Evolutionary conservation across 2,797 vertebrate species (phyloP), one percentile per base, ranked within the genome.

Genomic region (Tauraco hartlaubi): DNA sequence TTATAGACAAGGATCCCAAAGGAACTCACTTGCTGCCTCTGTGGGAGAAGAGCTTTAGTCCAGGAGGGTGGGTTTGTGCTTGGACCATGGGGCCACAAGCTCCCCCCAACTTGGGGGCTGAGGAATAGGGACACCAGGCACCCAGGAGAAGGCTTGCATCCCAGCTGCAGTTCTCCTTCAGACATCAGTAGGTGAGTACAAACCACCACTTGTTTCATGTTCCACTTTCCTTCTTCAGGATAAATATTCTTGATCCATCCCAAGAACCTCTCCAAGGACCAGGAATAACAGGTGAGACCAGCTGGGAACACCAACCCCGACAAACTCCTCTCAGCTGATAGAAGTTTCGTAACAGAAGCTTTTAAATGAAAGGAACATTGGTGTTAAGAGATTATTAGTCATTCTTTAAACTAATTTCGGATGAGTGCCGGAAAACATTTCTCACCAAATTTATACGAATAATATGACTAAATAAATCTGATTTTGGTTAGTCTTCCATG

Each of bases 311-410:
- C 10, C 81, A 69, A 20, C 22, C 54, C 78, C 6, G n/a, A 29
- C 39, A 66, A 48, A 72, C 17, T 29, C 41, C 20, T 64, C 81
- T 54, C 0, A 1, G 9, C 67, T 67, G 21, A 56, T 1, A 74
- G 46, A 72, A 67, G 81, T 69, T 74, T 73, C 16, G 1, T 26
- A 51, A 16, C 25, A 75, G 66, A 58, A 92, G 13, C 63, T 29
- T 69, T 78, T 19, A 85, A 73, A 78, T 66, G 63, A 67, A 63
- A 61, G 74, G 63, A 93, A 92, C 73, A 58, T 43, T 85, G 59
- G 48, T 90, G 59, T 52, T 86, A 64, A 86, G 51, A 92, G 69
- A 90, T 95, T 90, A 81, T 93, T 96, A 95, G 80, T 96, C 88
- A 94, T 71, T 82, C 73, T 66, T 73, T 66, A 59, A 91, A 86